These are phyloP conservation scores for Eulithis prunata DNA, from an alignment of 2,888 invertebrate species.

Conservation along the genomic window DNA sequence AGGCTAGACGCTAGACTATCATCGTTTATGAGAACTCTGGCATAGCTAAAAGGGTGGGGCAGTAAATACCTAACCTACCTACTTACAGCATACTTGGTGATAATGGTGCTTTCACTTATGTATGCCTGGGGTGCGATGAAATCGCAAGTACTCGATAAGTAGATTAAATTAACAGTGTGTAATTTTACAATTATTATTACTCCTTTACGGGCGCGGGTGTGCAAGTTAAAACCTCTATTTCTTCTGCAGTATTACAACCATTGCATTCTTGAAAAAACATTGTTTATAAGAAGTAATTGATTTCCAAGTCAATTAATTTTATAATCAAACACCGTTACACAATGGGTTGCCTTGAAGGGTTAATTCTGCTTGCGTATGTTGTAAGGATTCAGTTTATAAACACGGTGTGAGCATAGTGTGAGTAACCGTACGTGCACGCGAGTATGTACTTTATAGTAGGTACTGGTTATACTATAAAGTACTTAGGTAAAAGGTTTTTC, in stretches of 20 bases:
- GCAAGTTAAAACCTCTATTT: too few species aligned
- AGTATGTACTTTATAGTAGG: conserved; percentile 7
- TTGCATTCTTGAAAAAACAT: too few species aligned
- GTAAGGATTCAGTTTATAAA: conserved; percentile 25
- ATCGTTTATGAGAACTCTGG: not conserved
- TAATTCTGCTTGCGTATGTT: conserved; percentile 19
- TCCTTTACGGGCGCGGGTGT: not conserved
- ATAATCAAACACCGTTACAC: conserved; percentile 12
- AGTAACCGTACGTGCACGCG: conserved; percentile 6
- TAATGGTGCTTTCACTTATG: conserved; percentile 51
- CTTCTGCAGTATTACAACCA: too few species aligned
- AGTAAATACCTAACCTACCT: not conserved
- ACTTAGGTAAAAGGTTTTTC: conserved; percentile 14
- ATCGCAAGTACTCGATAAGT: conserved; percentile 24
- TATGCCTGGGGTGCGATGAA: conserved; percentile 34
- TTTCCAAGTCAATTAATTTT: not conserved
- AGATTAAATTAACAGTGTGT: conserved; percentile 5
- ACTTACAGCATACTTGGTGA: conserved; percentile 36
- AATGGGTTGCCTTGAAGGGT: conserved; percentile 22
- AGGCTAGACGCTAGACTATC: not conserved
- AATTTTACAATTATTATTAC: not conserved
- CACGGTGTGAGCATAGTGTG: conserved; percentile 10
- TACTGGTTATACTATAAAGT: not conserved
- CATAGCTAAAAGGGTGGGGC: conserved; percentile 15
- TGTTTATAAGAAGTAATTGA: not conserved